Conservation (phyloP, 2,113 vertebrate genomes). For the human region GRCh38 chr3:117279501-117280000, state of each 20-base stretch:
- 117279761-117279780: conserved; percentile 41
- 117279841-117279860: conserved; percentile 55
- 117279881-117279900: conserved; percentile 64
- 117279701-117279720: conserved; percentile 48
- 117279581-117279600: neutral
- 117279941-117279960: conserved; percentile 67
- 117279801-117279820: conserved; percentile 50
- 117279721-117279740: conserved; percentile 45
- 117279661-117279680: neutral
- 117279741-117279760: conserved; percentile 65
- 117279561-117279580: neutral
- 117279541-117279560: neutral
- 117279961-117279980: conserved; percentile 38
- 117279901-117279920: conserved; percentile 62
- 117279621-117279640: neutral
- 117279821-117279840: conserved; percentile 42
- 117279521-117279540: conserved; percentile 31
- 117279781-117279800: conserved; percentile 64
- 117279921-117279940: conserved; percentile 71
- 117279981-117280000: conserved; percentile 11
- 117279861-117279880: conserved; percentile 54
- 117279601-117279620: conserved; percentile 33
- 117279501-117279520: neutral
- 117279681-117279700: conserved; percentile 4
- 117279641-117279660: neutral